phyloP scores from a whole-genome alignment of 2,113 vertebrate species.

The Tyto alba region DNA sequence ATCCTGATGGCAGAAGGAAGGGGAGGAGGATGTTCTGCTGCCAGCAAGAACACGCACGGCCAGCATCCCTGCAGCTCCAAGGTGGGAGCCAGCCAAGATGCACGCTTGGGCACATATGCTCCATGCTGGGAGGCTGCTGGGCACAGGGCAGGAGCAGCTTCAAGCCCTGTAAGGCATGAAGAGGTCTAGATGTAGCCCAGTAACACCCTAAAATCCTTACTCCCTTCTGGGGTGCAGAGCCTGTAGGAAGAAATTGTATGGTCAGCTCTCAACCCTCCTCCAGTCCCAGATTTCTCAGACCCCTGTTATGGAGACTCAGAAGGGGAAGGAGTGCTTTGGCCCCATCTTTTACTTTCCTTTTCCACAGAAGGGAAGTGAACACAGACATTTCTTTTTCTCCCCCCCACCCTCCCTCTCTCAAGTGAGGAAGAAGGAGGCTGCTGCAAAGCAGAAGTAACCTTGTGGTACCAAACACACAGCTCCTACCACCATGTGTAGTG shows the following conservation, averaged over 20 bases:
- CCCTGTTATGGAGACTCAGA: neutral
- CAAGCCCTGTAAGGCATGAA: rapidly evolving
- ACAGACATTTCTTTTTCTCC: neutral
- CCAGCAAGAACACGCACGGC: neutral
- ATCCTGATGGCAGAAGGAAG: neutral
- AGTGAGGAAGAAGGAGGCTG: neutral
- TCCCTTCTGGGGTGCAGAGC: neutral
- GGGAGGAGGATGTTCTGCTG: neutral
- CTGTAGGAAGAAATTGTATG: neutral
- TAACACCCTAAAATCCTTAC: neutral
- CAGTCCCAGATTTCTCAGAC: neutral
- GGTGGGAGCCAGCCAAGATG: neutral
- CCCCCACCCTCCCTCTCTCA: neutral
- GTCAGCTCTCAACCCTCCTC: neutral
- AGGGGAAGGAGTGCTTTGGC: neutral
- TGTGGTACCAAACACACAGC: rapidly evolving
- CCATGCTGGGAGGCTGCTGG: neutral
- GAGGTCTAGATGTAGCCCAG: neutral
- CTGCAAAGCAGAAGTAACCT: neutral
- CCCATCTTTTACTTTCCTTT: neutral
- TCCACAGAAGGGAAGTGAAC: neutral
- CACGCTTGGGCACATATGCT: neutral
- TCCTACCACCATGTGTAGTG: neutral
- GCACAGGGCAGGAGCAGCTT: neutral
- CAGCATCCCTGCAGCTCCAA: neutral